phyloP scores from a whole-genome alignment of 92 coral and sea anemone genomes.

The Ricordea florida region DNA sequence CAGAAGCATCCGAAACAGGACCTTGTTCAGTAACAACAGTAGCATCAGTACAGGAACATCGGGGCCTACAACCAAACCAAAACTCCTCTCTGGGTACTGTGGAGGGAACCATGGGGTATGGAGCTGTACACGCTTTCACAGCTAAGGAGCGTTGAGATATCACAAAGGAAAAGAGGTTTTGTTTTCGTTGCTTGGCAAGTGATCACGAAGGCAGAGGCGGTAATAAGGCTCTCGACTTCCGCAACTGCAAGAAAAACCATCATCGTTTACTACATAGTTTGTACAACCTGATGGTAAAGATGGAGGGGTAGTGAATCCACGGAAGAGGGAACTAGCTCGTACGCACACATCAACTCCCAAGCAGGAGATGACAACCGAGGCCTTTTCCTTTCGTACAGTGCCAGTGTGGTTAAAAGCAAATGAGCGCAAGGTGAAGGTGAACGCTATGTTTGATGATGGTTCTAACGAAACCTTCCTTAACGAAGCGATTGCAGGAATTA shows the following conservation, averaged over 20 bases:
- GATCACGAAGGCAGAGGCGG: conserved; percentile 33
- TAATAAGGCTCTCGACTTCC: not conserved
- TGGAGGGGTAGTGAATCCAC: not conserved
- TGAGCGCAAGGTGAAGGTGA: conserved; percentile 32
- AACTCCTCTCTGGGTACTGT: conserved; percentile 26
- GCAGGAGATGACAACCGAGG: conserved; percentile 13
- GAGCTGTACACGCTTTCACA: conserved; percentile 26
- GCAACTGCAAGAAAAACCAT: conserved; percentile 36
- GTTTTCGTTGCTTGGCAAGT: conserved; percentile 43
- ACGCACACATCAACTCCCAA: not conserved
- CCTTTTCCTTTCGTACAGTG: conserved; percentile 28
- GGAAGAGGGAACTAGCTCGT: conserved; percentile 46
- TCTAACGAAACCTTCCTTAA: conserved; percentile 54
- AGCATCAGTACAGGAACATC: not conserved
- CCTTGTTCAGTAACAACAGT: not conserved
- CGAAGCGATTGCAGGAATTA: conserved; percentile 49
- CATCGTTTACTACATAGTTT: conserved; percentile 19
- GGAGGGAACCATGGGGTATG: conserved; percentile 47
- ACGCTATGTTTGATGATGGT: conserved; percentile 44
- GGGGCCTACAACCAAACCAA: not conserved
- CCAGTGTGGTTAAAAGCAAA: conserved; percentile 61
- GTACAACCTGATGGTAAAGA: not conserved
- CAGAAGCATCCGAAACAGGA: no score
- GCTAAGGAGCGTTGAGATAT: conserved; percentile 24
- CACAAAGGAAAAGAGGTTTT: conserved; percentile 33